Evolutionary conservation across 2,888 invertebrate genomes (phyloP), one percentile per base, ranked within the genome.

Genomic region (Diadegma fenestrale): DNA sequence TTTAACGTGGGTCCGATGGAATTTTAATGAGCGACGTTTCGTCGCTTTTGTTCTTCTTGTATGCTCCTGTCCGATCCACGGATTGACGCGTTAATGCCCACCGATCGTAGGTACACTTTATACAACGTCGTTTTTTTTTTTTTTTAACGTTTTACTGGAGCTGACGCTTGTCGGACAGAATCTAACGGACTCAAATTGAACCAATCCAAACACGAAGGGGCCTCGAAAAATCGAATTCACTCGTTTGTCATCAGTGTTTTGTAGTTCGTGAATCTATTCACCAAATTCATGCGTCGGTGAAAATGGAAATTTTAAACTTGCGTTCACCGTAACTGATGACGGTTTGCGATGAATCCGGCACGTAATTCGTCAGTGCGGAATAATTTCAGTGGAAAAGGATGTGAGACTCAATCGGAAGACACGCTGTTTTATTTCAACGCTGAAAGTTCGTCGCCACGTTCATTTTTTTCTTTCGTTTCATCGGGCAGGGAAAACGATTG

Each of bases 1-100:
- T 80, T 64, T 72, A 73, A 69, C 69, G 69, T 43, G 71, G 80
- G 85, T 72, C 87, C 90, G 89, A 91, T 90, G 92, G 92, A 92
- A 92, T 92, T 92, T 92, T 92, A 92, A 92, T 92, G 92, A 92
- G 92, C 90, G 87, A 76, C 90, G 88, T 90, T 90, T 88, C 90
- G 89, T 89, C 90, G 89, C 87, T 88, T 86, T 75, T 64, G 48
- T 76, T 82, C 66, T 77, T 76, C 72, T 48, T 72, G 68, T 61
- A 51, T 51, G 45, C 73, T 82, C 72, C 88, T 87, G 90, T 90
- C 91, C 82, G 89, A 88, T 89, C 89, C 80, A 82, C 86, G 86
- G 88, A 90, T 89, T 88, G 91, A 91, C 89, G 90, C 90, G 89
- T 90, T 91, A 91, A 92, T 91, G 91, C 88, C 88, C 90, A 89